A percentile compares a stretch with the other conserved stretches of the same genome.
Evolutionary conservation across 2,113 vertebrate species (phyloP).

Genomic region (Pseudois nayaur): DNA sequence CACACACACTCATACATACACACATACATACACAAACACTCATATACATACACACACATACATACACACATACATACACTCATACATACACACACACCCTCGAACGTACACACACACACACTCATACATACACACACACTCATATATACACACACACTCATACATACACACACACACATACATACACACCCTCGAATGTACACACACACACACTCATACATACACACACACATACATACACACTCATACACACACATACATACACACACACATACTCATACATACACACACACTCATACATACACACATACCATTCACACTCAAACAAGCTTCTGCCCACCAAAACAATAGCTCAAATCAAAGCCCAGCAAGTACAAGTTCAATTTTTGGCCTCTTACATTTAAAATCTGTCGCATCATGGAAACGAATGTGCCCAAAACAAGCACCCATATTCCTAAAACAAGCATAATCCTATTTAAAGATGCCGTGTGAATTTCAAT

Average conservation of each 20-base stretch:
- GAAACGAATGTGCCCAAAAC: not conserved
- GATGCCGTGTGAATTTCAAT: not conserved
- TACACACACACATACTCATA: no score
- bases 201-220: no score
- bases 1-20: no score
- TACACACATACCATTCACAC: not conserved
- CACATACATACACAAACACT: no score
- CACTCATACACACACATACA: no score
- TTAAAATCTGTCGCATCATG: constrained; percentile 44
- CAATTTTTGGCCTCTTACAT: not conserved
- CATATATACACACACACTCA: no score
- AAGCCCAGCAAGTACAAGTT: not conserved
- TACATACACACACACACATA: no score
- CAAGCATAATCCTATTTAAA: constrained; percentile 44
- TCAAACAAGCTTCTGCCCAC: not conserved
- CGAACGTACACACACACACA: not conserved
- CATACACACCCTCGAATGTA: rapidly evolving
- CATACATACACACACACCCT: no score
- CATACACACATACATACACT: not conserved
- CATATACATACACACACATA: rapidly evolving
- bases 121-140: not conserved
- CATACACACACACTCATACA: not conserved
- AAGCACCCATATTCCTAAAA: constrained; percentile 41
- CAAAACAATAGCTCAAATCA: not conserved
- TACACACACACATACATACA: no score